phyloP scores from a whole-genome alignment of 2,113 vertebrate genomes.

The Panthera leo region DNA sequence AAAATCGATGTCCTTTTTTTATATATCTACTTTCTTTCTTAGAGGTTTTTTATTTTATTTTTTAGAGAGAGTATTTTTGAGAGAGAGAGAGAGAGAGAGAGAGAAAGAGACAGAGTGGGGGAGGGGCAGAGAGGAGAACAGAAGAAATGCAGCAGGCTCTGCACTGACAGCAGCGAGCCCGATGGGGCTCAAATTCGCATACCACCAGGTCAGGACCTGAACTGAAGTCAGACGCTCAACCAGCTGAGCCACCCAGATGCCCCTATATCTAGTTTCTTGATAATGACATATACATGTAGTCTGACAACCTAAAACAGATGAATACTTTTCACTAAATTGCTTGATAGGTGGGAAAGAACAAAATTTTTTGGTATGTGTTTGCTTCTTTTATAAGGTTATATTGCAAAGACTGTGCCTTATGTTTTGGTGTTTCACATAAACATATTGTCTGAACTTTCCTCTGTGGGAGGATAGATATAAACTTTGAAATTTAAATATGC shows the following conservation, averaged over 20 bases:
- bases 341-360: background rate
- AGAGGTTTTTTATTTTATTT: no score
- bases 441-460: background rate
- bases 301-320: background rate
- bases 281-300: background rate
- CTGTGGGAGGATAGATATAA: background rate
- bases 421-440: background rate
- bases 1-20: background rate
- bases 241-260: no score
- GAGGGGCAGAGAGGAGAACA: no score
- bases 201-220: no score
- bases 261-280: background rate
- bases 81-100: no score
- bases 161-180: no score
- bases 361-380: background rate
- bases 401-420: background rate
- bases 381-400: background rate
- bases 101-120: no score
- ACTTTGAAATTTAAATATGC: background rate
- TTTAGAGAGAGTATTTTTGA: no score
- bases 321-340: background rate
- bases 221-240: no score
- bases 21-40: no score
- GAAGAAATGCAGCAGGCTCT: no score
- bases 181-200: no score